Conservation (phyloP, 2,888 invertebrate genomes). For the Polydrusus cervinus region DNA sequence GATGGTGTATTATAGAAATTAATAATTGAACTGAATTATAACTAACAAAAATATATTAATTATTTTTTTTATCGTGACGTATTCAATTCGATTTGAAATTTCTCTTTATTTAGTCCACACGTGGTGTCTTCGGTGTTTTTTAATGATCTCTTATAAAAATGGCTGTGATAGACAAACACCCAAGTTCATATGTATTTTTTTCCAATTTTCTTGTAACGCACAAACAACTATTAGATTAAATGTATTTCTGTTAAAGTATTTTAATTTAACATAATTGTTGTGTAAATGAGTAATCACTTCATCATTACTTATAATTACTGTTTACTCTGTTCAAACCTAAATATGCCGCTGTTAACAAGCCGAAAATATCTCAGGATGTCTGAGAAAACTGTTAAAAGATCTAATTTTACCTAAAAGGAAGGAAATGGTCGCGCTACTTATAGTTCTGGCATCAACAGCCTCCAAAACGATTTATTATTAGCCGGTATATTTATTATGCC, state of each 20-base stretch:
- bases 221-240: too few species aligned
- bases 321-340: not conserved
- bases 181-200: too few species aligned
- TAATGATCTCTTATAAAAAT: too few species aligned
- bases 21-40: constrained; percentile 12
- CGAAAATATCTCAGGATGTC: constrained; percentile 28
- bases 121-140: too few species aligned
- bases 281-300: not conserved
- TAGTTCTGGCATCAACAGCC: constrained; percentile 51
- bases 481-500: constrained; percentile 23
- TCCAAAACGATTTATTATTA: constrained; percentile 54
- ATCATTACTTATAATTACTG: not conserved
- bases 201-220: too few species aligned
- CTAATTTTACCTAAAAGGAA: constrained; percentile 54
- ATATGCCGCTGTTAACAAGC: constrained; percentile 22
- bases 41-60: not conserved
- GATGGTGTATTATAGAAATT: constrained; percentile 1
- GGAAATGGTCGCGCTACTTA: constrained; percentile 53
- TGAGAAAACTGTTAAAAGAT: constrained; percentile 44
- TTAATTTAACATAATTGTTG: not conserved
- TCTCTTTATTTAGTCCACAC: too few species aligned
- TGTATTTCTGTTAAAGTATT: too few species aligned
- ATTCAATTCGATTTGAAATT: too few species aligned
- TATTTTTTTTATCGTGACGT: too few species aligned
- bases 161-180: too few species aligned